Conservation (phyloP, 2,113 vertebrate species). For the Planiliza haematocheilus region DNA sequence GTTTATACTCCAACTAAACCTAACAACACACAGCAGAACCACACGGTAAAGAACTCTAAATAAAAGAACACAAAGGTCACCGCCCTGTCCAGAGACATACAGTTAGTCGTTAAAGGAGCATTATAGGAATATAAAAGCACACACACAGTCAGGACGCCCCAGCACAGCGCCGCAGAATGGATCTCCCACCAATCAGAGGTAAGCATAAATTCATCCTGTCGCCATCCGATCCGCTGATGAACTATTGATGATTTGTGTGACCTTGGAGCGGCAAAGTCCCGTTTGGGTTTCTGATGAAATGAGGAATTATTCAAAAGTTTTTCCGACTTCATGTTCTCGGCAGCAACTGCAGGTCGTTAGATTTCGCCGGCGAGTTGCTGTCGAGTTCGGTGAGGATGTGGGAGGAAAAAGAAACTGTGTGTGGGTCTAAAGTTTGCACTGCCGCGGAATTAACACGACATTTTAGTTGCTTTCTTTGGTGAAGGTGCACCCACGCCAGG, state of each 20-base stretch:
- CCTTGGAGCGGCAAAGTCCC: slow-evolving; percentile 39
- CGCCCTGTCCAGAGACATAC: background rate
- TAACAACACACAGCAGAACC: no score
- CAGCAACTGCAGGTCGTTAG: rapidly evolving
- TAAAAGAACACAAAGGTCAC: no score
- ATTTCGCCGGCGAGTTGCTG: no score
- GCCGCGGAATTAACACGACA: no score
- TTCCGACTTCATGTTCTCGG: background rate
- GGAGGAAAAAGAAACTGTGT: no score
- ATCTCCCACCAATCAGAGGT: slow-evolving; percentile 84
- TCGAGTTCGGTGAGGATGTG: no score
- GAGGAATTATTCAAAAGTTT: background rate
- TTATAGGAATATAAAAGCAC: background rate
- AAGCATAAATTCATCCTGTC: slow-evolving; percentile 55
- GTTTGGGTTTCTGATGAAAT: background rate
- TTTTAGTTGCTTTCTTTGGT: no score
- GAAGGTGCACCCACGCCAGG: no score
- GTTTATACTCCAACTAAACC: background rate
- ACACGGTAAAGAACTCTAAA: no score
- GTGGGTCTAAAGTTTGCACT: no score
- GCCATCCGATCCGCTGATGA: slow-evolving; percentile 48
- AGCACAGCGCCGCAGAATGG: slow-evolving; percentile 73
- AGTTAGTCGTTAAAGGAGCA: background rate
- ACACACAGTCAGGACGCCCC: slow-evolving; percentile 34
- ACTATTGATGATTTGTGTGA: slow-evolving; percentile 50